A percentile compares a stretch with the other conserved stretches of the same genome.
Evolutionary conservation across 2,888 invertebrate genomes (phyloP).

Genomic region (Drosophila nr. perissopoda): DNA sequence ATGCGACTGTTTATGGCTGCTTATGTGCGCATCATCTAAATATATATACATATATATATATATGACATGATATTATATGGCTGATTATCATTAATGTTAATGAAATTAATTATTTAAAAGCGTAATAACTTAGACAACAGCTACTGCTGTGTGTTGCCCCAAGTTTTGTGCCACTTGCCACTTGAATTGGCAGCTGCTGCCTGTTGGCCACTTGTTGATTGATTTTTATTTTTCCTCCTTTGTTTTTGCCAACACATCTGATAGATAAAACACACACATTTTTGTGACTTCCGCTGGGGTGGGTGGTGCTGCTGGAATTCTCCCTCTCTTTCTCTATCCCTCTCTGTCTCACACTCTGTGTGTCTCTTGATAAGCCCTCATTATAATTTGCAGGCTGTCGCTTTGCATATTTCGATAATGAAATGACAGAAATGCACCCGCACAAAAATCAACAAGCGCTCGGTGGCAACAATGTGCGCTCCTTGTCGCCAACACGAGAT

Average conservation of each 20-base stretch:
- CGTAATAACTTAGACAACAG: slow-evolving; percentile 20
- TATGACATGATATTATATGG: slow-evolving; percentile 13
- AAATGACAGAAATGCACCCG: slow-evolving; percentile 78
- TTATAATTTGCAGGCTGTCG: slow-evolving; percentile 70
- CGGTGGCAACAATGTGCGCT: slow-evolving; percentile 64
- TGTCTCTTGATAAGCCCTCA: slow-evolving; percentile 70
- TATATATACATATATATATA: not conserved
- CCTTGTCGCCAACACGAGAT: slow-evolving; percentile 56
- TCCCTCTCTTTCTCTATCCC: not conserved
- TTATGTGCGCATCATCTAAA: slow-evolving; percentile 20
- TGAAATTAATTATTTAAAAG: slow-evolving; percentile 71
- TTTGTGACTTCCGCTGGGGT: slow-evolving; percentile 37
- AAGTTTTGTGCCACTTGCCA: not conserved
- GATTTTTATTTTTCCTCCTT: slow-evolving; percentile 59
- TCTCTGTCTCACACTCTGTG: not conserved
- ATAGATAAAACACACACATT: not conserved
- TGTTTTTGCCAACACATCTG: slow-evolving; percentile 20
- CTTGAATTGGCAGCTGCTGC: slow-evolving; percentile 32
- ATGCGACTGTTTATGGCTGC: slow-evolving; percentile 41
- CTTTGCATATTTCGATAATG: slow-evolving; percentile 69
- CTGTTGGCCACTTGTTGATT: slow-evolving; percentile 74
- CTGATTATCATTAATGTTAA: slow-evolving; percentile 65
- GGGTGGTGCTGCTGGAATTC: not conserved
- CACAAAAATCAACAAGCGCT: slow-evolving; percentile 54
- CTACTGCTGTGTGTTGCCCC: not conserved